Conservation (phyloP, 2,888 invertebrate genomes). For the Daptonema setosum region DNA sequence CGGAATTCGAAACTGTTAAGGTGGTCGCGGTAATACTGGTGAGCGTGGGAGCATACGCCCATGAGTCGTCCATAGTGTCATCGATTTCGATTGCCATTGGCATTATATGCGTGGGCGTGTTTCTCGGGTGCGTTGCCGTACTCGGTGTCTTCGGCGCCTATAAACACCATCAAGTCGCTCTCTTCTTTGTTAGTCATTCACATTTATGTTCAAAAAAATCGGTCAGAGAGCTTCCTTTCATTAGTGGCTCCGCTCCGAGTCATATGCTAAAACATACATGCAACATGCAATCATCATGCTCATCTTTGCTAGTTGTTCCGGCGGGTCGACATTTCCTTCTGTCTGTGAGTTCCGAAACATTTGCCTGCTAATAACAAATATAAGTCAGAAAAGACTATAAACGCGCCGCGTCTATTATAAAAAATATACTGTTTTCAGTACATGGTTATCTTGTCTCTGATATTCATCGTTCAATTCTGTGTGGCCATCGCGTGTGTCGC, state of each 20-base stretch:
- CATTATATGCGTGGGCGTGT: constrained; percentile 75
- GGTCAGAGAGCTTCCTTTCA: too few relatives aligned
- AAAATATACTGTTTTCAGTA: constrained; percentile 55
- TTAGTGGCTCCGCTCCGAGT: too few relatives aligned
- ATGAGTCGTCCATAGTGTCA: constrained; percentile 59
- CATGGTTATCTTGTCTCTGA: constrained; percentile 77
- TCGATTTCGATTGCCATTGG: constrained; percentile 75
- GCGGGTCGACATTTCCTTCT: too few relatives aligned
- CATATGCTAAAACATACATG: too few relatives aligned
- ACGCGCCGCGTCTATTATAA: too few relatives aligned
- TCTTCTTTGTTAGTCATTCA: constrained; percentile 81
- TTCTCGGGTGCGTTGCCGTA: constrained; percentile 65
- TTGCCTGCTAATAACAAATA: too few relatives aligned
- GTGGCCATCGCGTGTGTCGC: constrained; percentile 83
- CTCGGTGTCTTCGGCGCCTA: constrained; percentile 70
- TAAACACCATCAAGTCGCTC: constrained; percentile 83
- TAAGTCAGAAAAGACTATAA: too few relatives aligned
- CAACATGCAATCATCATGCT: too few relatives aligned
- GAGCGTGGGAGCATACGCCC: constrained; percentile 65
- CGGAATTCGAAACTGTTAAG: too few relatives aligned
- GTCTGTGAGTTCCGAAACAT: too few relatives aligned
- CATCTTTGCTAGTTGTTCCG: too few relatives aligned
- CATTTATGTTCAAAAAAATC: too few relatives aligned
- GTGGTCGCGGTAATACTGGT: constrained; percentile 74
- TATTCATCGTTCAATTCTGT: constrained; percentile 82